Conservation (phyloP, 2,797 vertebrate genomes). For the Acanthurus tractus region DNA sequence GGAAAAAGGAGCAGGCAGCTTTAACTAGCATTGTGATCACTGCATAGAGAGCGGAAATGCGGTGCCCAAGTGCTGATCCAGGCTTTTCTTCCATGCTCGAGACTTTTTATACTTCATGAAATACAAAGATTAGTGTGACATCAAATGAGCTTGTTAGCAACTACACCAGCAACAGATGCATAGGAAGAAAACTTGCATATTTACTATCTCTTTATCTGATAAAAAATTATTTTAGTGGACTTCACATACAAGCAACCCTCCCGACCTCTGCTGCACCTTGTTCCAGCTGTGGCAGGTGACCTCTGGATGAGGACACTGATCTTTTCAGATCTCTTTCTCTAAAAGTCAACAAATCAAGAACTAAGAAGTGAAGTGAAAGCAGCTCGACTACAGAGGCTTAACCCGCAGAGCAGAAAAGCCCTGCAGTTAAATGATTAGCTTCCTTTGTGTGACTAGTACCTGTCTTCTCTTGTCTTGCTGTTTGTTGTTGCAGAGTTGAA, state of each 20-base stretch:
- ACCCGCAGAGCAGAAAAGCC: slow-evolving; percentile 32
- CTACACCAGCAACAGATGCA: slow-evolving; percentile 51
- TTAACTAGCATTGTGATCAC: slow-evolving; percentile 78
- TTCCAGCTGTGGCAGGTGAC: slow-evolving; percentile 34
- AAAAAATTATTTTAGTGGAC: slow-evolving; percentile 3
- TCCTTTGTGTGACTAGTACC: slow-evolving; percentile 61
- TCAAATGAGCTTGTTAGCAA: slow-evolving; percentile 79
- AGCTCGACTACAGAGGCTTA: slow-evolving; percentile 53
- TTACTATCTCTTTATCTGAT: slow-evolving; percentile 20
- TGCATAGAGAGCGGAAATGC: slow-evolving; percentile 79
- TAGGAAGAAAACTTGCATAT: slow-evolving; percentile 38
- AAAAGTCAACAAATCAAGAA: slow-evolving; percentile 65
- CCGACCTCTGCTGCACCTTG: not conserved
- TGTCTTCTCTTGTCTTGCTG: slow-evolving; percentile 52
- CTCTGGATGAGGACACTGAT: slow-evolving; percentile 29
- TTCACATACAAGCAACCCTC: slow-evolving; percentile 3
- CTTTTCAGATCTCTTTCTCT: slow-evolving; percentile 31
- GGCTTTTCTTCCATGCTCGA: slow-evolving; percentile 65
- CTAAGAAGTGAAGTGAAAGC: slow-evolving; percentile 54
- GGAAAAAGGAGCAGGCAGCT: slow-evolving; percentile 69
- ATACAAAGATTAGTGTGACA: slow-evolving; percentile 72
- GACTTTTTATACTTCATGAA: slow-evolving; percentile 65
- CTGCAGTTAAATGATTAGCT: slow-evolving; percentile 56
- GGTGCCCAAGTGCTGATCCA: slow-evolving; percentile 82
- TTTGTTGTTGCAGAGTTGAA: slow-evolving; percentile 57